phyloP scores from a whole-genome alignment of 2,888 invertebrate genomes.

The Idaea dimidiata region DNA sequence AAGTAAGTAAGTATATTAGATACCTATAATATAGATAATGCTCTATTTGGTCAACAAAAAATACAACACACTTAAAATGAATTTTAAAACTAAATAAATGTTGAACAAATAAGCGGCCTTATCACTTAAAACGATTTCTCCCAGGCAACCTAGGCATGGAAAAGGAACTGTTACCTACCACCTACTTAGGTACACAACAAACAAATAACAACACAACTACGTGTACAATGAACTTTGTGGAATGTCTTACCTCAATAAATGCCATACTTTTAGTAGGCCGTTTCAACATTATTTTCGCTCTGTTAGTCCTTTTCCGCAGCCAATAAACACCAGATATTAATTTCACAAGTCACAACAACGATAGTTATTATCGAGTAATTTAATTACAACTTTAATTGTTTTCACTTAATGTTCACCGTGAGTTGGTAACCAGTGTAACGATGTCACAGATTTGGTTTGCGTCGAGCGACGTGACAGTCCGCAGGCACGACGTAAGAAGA shows the following conservation, averaged over 20 bases:
- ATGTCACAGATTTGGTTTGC: constrained; percentile 48
- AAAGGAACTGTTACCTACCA: no score
- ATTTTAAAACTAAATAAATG: no score
- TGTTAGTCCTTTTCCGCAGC: constrained; percentile 63
- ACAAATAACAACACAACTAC: background rate
- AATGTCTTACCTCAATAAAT: constrained; percentile 56
- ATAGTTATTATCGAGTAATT: constrained; percentile 19
- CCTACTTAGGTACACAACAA: background rate
- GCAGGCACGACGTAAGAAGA: constrained; percentile 45
- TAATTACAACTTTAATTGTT: constrained; percentile 24
- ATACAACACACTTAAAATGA: no score
- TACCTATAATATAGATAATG: no score
- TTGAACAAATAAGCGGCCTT: no score
- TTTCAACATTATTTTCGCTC: constrained; percentile 60
- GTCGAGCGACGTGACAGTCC: constrained; percentile 42
- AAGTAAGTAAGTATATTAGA: no score
- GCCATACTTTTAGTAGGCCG: constrained; percentile 53
- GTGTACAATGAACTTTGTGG: background rate
- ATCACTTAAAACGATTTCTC: no score
- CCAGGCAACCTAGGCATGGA: no score
- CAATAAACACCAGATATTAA: constrained; percentile 55
- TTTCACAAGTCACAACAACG: constrained; percentile 43
- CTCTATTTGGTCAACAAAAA: no score
- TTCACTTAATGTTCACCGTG: constrained; percentile 33
- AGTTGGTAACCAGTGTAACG: constrained; percentile 45